Percentiles rank a stretch among this genome's conserved stretches.
Evolutionary conservation across 2,113 vertebrate species (phyloP).

Genomic region (Otolemur garnettii): DNA sequence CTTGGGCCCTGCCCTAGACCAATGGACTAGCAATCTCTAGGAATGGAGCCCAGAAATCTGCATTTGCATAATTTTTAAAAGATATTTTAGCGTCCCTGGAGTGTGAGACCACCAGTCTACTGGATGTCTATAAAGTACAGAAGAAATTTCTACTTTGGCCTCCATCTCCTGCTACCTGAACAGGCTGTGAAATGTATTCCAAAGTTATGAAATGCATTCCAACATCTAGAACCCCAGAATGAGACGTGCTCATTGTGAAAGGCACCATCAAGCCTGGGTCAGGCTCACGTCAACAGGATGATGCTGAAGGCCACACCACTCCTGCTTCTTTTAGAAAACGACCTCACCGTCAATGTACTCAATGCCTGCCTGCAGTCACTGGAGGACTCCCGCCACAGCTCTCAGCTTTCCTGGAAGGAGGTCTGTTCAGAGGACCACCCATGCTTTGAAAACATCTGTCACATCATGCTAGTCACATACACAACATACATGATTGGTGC

Average conservation of each 20-base stretch:
- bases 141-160: background rate
- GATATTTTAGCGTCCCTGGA: background rate
- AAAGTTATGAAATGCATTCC: background rate
- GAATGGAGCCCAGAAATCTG: background rate
- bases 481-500: background rate
- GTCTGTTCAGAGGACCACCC: background rate
- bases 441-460: conserved; percentile 13
- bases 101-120: background rate
- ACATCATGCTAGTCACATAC: background rate
- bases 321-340: background rate
- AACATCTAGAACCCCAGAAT: background rate
- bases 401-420: conserved; percentile 37
- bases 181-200: background rate
- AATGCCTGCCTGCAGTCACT: background rate
- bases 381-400: background rate
- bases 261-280: background rate
- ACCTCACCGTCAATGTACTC: background rate
- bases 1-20: background rate
- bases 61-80: background rate
- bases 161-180: background rate
- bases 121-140: background rate
- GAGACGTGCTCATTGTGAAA: background rate
- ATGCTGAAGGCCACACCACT: background rate
- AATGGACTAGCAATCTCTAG: background rate
- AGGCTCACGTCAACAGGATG: background rate